Evolutionary conservation across 1,140 invertebrate genomes (phyloP).

Genomic region (Drosophila mauritiana): DNA sequence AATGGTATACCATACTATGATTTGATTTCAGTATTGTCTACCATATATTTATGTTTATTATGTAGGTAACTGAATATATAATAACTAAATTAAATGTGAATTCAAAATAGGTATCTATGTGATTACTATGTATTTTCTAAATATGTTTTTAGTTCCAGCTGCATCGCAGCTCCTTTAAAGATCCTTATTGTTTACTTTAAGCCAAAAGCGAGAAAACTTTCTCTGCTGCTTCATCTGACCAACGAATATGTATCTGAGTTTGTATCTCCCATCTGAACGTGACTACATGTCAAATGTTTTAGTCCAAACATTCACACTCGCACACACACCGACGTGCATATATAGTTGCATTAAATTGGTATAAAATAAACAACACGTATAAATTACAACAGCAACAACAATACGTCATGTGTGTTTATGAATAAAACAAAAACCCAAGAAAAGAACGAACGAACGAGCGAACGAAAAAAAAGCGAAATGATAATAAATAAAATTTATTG

Average conservation of each 20-base stretch:
- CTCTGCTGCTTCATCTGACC: conserved; percentile 18
- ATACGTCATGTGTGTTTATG: conserved; percentile 47
- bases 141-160: not conserved
- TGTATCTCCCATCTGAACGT: conserved; percentile 33
- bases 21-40: too few species aligned
- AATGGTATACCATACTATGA: too few species aligned
- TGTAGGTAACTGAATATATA: too few species aligned
- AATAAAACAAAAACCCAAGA: conserved; percentile 60
- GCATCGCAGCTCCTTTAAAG: not conserved
- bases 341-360: conserved; percentile 77
- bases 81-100: too few species aligned
- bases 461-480: conserved; percentile 33
- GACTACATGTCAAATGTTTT: conserved; percentile 57
- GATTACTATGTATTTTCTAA: not conserved
- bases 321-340: conserved; percentile 12
- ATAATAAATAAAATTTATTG: conserved; percentile 52
- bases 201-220: not conserved
- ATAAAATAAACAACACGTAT: conserved; percentile 81
- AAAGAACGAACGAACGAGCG: conserved; percentile 3
- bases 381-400: conserved; percentile 65
- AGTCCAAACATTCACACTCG: conserved; percentile 18
- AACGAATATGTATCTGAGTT: conserved; percentile 7
- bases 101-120: not conserved
- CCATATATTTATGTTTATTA: too few species aligned
- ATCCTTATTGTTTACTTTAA: conserved; percentile 6